Percentiles rank a stretch among this genome's conserved stretches.
Conservation (phyloP, 2,888 invertebrate genomes). For the Sarcophaga carnaria region DNA sequence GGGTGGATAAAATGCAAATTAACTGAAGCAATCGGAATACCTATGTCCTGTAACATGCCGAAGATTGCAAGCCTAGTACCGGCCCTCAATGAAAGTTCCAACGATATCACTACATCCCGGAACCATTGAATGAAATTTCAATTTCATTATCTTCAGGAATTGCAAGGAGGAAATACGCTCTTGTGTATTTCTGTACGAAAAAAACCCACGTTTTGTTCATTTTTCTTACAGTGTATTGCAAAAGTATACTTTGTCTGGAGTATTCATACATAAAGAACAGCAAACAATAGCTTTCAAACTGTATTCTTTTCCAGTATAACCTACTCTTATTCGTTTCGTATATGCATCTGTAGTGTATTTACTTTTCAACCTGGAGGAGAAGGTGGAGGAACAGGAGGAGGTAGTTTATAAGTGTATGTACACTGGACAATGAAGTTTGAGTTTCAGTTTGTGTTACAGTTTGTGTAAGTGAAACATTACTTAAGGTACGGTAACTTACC, state of each 20-base stretch:
- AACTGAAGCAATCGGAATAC: too few relatives aligned
- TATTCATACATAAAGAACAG: background rate
- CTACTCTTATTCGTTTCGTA: too few relatives aligned
- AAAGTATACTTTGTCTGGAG: background rate
- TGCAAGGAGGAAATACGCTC: too few relatives aligned
- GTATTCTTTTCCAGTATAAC: background rate
- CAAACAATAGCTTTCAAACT: background rate
- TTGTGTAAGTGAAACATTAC: conserved; percentile 50
- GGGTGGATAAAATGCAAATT: too few relatives aligned
- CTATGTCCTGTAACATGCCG: too few relatives aligned
- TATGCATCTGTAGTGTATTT: background rate
- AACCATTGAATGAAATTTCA: too few relatives aligned
- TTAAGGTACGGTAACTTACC: background rate
- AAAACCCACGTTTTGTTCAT: background rate
- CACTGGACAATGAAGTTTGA: background rate
- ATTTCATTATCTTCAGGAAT: too few relatives aligned
- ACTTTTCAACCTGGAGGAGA: background rate
- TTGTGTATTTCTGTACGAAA: too few relatives aligned
- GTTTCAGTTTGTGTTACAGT: background rate
- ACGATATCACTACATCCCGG: too few relatives aligned
- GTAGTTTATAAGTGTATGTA: background rate
- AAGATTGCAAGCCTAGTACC: too few relatives aligned
- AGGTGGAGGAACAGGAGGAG: background rate
- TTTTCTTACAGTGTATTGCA: background rate
- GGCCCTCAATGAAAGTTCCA: too few relatives aligned